These are phyloP conservation scores for Eilema caniola DNA, from an alignment of 2,888 invertebrate species.

Conservation along the genomic window DNA sequence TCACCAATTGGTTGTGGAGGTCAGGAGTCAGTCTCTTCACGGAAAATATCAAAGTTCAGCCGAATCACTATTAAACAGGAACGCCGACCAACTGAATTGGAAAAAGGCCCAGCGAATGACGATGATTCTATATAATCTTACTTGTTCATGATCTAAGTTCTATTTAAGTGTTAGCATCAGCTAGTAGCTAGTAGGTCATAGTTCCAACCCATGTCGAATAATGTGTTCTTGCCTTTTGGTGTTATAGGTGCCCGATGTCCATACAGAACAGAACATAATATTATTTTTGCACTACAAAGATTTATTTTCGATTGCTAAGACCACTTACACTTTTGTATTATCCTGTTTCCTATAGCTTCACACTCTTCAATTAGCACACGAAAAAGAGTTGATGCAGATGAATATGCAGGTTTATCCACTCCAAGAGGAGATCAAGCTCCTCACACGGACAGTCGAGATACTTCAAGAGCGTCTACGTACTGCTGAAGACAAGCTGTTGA, in stretches of 20 bases:
- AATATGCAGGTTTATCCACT: conserved; percentile 87
- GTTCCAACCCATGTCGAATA: no score
- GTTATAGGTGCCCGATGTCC: no score
- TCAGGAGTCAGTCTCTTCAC: no score
- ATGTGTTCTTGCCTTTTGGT: no score
- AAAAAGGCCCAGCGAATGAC: no score
- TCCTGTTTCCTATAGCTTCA: conserved; percentile 86
- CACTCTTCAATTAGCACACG: conserved; percentile 91
- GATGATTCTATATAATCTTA: neutral
- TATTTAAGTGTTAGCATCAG: neutral
- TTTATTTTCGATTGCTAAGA: neutral
- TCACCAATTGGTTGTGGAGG: no score
- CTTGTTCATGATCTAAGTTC: neutral
- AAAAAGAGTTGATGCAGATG: conserved; percentile 90
- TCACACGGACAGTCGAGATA: conserved; percentile 86
- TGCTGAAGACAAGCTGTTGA: conserved; percentile 74
- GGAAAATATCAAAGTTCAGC: no score
- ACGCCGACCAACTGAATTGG: no score
- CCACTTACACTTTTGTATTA: neutral
- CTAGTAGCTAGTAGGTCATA: neutral
- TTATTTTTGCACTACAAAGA: no score
- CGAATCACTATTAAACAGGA: no score
- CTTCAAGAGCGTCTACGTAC: conserved; percentile 73
- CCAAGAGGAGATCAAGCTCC: conserved; percentile 87
- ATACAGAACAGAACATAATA: no score